Evolutionary conservation across 2,113 vertebrate species (phyloP).

Genomic region (Lethenteron camtschaticum): DNA sequence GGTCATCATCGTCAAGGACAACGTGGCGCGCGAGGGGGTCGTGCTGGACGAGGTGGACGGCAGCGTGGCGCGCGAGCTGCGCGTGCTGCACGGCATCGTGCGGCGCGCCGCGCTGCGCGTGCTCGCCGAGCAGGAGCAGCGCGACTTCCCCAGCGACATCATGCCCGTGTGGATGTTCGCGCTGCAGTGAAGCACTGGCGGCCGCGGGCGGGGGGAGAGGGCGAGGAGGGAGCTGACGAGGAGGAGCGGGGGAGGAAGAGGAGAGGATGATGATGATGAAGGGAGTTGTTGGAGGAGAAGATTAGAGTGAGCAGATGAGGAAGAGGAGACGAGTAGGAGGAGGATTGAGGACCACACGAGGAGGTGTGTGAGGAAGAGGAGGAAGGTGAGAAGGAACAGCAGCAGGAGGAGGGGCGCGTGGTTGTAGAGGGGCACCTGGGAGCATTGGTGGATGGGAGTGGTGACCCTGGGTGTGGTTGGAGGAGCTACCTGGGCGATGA

Average conservation of each 20-base stretch:
- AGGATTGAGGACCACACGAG: background rate
- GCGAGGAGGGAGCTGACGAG: background rate
- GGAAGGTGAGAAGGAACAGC: background rate
- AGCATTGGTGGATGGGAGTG: too few relatives aligned
- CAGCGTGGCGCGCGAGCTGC: conserved; percentile 63
- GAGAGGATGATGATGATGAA: background rate
- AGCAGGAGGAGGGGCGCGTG: background rate
- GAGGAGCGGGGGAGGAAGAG: background rate
- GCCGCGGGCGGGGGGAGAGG: background rate
- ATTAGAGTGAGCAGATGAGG: background rate
- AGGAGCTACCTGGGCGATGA: too few relatives aligned
- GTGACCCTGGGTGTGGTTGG: too few relatives aligned
- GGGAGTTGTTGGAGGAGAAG: background rate
- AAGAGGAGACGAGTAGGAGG: background rate
- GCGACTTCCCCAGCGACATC: conserved; percentile 54
- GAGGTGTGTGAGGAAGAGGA: background rate
- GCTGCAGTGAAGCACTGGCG: conserved; percentile 20
- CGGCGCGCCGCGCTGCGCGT: conserved; percentile 48
- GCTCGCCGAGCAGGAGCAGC: conserved; percentile 41
- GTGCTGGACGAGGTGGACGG: conserved; percentile 56
- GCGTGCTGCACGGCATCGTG: conserved; percentile 50
- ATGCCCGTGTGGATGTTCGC: conserved; percentile 82
- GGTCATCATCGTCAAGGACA: conserved; percentile 72
- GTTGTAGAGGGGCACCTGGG: too few relatives aligned
- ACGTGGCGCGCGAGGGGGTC: conserved; percentile 66